A percentile compares a stretch with the other conserved stretches of the same genome.
Conservation (phyloP, 2,888 invertebrate genomes). For the Caenorhabditis sp. region DNA sequence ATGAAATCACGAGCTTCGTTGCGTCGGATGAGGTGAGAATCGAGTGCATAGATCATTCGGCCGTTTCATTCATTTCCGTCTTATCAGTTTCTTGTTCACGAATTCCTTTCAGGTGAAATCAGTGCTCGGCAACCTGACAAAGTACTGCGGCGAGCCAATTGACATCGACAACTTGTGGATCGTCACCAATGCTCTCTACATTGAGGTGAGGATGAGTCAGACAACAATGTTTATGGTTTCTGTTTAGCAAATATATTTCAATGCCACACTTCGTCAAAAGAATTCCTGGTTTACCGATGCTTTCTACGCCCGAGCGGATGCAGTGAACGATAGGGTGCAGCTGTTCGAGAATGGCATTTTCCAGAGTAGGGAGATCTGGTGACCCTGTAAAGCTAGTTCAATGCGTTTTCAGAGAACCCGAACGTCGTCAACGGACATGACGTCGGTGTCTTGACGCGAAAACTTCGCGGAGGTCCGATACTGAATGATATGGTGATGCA, state of each 20-base stretch:
- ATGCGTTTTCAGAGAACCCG: constrained; percentile 57
- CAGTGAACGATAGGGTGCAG: constrained; percentile 66
- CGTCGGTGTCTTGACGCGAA: constrained; percentile 39
- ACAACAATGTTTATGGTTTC: neutral
- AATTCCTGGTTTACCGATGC: constrained; percentile 64
- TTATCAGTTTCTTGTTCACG: constrained; percentile 2
- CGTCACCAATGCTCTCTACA: constrained; percentile 61
- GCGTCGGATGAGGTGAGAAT: constrained; percentile 40
- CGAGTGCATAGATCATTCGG: neutral
- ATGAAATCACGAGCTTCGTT: constrained; percentile 60
- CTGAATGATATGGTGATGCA: constrained; percentile 70
- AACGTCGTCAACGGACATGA: constrained; percentile 57
- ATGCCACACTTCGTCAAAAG: constrained; percentile 33
- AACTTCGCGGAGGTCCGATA: constrained; percentile 61
- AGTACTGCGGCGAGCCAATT: constrained; percentile 39
- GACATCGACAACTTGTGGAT: constrained; percentile 70
- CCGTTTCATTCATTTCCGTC: neutral
- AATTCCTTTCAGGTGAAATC: constrained; percentile 38
- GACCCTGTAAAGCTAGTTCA: neutral
- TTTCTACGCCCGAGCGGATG: constrained; percentile 50
- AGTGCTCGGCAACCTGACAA: constrained; percentile 53
- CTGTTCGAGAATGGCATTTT: constrained; percentile 71
- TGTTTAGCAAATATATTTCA: constrained; percentile 61
- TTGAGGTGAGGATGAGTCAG: constrained; percentile 56
- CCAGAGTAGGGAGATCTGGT: constrained; percentile 21